phyloP scores from a whole-genome alignment of 2,888 invertebrate species.

The Heteropelma amictum region DNA sequence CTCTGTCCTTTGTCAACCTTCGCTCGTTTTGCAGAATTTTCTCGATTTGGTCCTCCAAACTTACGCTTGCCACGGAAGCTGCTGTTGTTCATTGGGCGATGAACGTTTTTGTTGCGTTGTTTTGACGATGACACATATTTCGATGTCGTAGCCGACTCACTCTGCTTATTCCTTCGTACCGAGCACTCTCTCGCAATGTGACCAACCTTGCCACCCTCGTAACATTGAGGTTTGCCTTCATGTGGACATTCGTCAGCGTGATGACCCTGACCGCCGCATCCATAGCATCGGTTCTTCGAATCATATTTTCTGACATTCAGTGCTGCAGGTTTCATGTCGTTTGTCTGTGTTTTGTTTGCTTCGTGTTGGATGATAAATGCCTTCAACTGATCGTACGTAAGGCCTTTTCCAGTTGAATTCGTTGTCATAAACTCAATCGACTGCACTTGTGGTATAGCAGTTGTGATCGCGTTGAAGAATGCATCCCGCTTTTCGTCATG shows the following conservation, averaged over 20 bases:
- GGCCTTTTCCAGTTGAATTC: constrained; percentile 44
- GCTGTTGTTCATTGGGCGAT: constrained; percentile 4
- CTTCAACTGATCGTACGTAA: constrained; percentile 51
- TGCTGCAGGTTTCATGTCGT: constrained; percentile 28
- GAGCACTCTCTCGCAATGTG: constrained; percentile 31
- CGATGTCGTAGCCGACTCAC: constrained; percentile 13
- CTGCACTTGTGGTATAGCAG: constrained; percentile 47
- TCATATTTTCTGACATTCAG: constrained; percentile 34
- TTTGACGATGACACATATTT: constrained; percentile 27
- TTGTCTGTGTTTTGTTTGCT: constrained; percentile 46
- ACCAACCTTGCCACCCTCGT: constrained; percentile 35
- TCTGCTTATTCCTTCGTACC: constrained; percentile 21
- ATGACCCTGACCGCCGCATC: constrained; percentile 49
- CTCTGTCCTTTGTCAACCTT: constrained; percentile 34
- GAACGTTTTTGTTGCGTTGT: constrained; percentile 14
- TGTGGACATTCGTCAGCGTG: constrained; percentile 45
- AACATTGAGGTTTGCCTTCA: constrained; percentile 32
- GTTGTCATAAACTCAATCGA: constrained; percentile 53
- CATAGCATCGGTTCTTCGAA: constrained; percentile 42
- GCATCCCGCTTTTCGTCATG: constrained; percentile 56
- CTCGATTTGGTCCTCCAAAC: constrained; percentile 19
- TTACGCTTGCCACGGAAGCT: constrained; percentile 29
- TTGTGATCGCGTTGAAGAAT: constrained; percentile 46
- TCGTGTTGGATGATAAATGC: constrained; percentile 48
- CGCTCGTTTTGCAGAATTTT: constrained; percentile 33